phyloP scores from a whole-genome alignment of 2,113 vertebrate genomes.

The Vombatus ursinus region DNA sequence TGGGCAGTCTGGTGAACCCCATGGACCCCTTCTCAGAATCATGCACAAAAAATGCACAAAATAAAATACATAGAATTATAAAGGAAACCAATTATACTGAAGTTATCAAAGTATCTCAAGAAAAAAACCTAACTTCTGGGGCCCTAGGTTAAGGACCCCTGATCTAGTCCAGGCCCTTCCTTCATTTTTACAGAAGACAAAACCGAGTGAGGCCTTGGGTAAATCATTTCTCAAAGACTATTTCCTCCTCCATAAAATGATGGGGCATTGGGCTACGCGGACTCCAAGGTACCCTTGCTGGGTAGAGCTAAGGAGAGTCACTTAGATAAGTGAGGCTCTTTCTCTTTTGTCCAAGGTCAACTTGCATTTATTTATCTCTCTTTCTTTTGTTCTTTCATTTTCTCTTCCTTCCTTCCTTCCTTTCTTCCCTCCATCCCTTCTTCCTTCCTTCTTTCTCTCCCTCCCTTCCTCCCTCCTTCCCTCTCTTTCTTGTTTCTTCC shows the following conservation, averaged over 20 bases:
- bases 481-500: too few relatives aligned
- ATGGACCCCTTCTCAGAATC: background rate
- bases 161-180: background rate
- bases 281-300: background rate
- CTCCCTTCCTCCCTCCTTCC: too few relatives aligned
- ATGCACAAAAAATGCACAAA: background rate
- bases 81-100: background rate
- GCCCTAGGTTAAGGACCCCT: background rate
- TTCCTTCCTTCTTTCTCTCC: too few relatives aligned
- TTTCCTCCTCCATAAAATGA: background rate
- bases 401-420: background rate
- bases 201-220: background rate
- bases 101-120: background rate
- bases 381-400: background rate
- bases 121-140: background rate
- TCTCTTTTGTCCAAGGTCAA: background rate
- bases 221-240: background rate
- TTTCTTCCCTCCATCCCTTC: too few relatives aligned
- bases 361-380: background rate
- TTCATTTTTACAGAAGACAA: background rate
- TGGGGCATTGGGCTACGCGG: too few relatives aligned
- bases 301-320: background rate
- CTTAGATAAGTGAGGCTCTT: background rate
- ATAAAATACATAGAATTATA: background rate
- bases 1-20: too few relatives aligned